phyloP scores from a whole-genome alignment of 2,113 vertebrate genomes.

The Mastomys natalensis region DNA sequence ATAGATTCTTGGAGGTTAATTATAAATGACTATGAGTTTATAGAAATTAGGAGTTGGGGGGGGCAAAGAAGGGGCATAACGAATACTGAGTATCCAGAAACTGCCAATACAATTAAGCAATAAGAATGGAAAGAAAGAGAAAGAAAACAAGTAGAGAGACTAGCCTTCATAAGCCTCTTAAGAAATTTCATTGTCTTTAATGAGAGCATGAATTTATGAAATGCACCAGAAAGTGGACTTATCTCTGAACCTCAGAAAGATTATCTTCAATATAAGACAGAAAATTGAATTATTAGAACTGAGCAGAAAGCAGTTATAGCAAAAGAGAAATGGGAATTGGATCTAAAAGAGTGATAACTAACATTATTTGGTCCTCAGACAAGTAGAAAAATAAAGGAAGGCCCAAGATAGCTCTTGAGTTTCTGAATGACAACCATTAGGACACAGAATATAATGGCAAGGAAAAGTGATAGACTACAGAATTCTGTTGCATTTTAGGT shows the following conservation, averaged over 20 bases:
- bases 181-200: neutral
- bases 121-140: neutral
- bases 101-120: neutral
- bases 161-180: neutral
- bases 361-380: neutral
- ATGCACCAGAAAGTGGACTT: neutral
- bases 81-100: neutral
- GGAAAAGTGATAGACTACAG: neutral
- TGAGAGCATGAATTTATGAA: neutral
- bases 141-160: neutral
- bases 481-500: neutral
- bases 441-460: neutral
- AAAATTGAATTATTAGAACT: neutral
- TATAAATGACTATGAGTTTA: neutral
- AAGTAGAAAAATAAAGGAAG: neutral
- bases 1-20: neutral
- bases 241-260: slow-evolving; percentile 9
- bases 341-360: neutral
- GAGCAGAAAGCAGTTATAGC: neutral
- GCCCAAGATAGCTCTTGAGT: too few species aligned
- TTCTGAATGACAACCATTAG: neutral
- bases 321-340: neutral
- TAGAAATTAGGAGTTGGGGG: neutral
- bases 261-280: neutral
- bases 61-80: neutral